Percentiles rank a stretch among this genome's conserved stretches.
Conservation (phyloP, 1,140 invertebrate genomes). For the Cataglyphis hispanica region DNA sequence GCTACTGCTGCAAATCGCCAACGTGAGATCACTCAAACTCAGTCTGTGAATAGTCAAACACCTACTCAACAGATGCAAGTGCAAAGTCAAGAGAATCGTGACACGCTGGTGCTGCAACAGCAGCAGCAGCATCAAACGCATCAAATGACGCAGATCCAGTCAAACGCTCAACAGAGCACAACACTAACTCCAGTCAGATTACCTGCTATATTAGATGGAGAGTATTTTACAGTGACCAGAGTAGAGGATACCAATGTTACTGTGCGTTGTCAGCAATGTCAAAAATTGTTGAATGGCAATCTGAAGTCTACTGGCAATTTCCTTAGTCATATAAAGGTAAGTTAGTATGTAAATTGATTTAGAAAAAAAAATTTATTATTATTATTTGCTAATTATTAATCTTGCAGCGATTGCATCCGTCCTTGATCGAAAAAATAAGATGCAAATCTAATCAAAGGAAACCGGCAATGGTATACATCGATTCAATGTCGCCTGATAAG, state of each 20-base stretch:
- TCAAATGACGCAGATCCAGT: slow-evolving; percentile 77
- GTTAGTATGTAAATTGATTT: slow-evolving; percentile 15
- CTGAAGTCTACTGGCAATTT: slow-evolving; percentile 86
- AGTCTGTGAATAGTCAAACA: slow-evolving; percentile 72
- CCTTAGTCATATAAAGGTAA: slow-evolving; percentile 85
- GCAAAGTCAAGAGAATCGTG: slow-evolving; percentile 78
- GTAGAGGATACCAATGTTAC: slow-evolving; percentile 85
- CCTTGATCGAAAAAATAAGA: slow-evolving; percentile 84
- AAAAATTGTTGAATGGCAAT: slow-evolving; percentile 85
- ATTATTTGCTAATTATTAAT: slow-evolving; percentile 59
- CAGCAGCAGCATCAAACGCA: slow-evolving; percentile 71
- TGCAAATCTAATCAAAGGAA: slow-evolving; percentile 85
- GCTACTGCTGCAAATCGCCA: slow-evolving; percentile 78
- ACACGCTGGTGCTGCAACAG: slow-evolving; percentile 67
- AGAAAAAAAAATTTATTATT: background rate
- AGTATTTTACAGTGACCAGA: slow-evolving; percentile 84
- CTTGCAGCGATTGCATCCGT: slow-evolving; percentile 84
- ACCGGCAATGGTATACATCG: slow-evolving; percentile 84
- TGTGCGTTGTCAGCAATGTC: slow-evolving; percentile 83
- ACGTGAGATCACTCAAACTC: slow-evolving; percentile 73
- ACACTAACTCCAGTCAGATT: slow-evolving; percentile 83
- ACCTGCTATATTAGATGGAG: slow-evolving; percentile 85
- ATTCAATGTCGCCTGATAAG: slow-evolving; percentile 81
- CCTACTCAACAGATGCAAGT: slow-evolving; percentile 67
- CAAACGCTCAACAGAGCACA: slow-evolving; percentile 78